phyloP scores from a whole-genome alignment of 2,797 vertebrate species.

The Pantherophis vulpinus region DNA sequence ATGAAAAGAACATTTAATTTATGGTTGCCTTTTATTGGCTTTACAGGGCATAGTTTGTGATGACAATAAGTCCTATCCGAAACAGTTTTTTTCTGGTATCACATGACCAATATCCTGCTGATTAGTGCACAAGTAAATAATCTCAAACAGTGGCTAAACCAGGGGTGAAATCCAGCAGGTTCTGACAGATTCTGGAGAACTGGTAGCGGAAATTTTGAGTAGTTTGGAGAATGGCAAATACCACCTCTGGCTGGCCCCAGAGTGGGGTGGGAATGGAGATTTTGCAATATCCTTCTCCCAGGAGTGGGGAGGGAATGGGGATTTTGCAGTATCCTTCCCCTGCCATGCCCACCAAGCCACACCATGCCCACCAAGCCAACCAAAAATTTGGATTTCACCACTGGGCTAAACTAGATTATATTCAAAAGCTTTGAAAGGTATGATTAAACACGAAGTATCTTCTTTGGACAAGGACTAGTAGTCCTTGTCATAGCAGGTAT shows the following conservation, averaged over 20 bases:
- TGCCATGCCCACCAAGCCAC: no score
- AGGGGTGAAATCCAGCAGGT: no score
- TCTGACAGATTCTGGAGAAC: no score
- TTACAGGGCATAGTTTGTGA: neutral
- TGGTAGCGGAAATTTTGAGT: no score
- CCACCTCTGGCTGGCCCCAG: no score
- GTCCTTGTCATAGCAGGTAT: neutral
- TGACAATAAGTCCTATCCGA: neutral
- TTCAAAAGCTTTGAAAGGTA: neutral
- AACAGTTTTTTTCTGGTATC: neutral
- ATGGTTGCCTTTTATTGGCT: neutral
- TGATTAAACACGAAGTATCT: neutral
- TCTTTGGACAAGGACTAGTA: neutral
- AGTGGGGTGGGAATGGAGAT: no score
- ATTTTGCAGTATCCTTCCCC: no score
- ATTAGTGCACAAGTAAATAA: neutral
- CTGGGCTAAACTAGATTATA: neutral
- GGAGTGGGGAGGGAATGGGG: no score
- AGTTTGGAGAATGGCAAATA: no score
- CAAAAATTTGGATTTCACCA: no score
- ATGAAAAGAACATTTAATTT: conserved; percentile 10
- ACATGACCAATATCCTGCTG: neutral
- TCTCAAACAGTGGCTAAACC: neutral
- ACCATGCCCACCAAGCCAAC: no score
- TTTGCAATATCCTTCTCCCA: no score